Base-by-base conservation (phyloP, 2,113 vertebrate genomes). In the Meriones unguiculatus region DNA sequence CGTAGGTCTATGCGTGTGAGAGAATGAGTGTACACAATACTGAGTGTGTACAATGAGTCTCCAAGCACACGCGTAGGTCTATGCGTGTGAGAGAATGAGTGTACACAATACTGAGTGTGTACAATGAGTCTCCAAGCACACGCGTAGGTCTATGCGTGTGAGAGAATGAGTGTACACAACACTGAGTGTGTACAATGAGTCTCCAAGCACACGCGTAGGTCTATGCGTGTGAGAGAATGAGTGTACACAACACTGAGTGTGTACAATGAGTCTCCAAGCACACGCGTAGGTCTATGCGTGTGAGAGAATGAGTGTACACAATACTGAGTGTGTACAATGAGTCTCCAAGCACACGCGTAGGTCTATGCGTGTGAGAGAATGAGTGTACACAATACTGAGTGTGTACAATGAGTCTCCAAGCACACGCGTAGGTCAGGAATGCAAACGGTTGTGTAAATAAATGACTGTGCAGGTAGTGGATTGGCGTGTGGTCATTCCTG, bases 91-190 rank as follows among this genome's bases (percentile, higher is more conserved):
- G 28, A 25, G 20, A 17, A 57, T 32, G 25, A 50, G 12, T 7
- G 18, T 4, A 88, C 57, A 20, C 77, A 73, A 13, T 20, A 80
- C 28, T 20, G 73, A 12, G 3, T 52, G 75, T 57, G 67, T 54
- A 17, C 15, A 0, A 41, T 28, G 59, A 20, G 38, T 50, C 38
- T 46, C 62, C 25, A 32, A 67, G 84, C 41, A n/a, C n/a, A n/a
- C n/a, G n/a, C n/a, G n/a, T n/a, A n/a, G n/a, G n/a, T n/a, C 0
- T 52, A 1, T 70, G 1, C 1, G 8, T 1, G 32, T 46, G 32
- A 13, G 28, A 25, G 20, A 17, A 57, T 32, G 25, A 50, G 12
- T 7, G 18, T 4, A 88, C 57, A 20, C 77, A 73, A 13, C 15
- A 80, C 28, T 20, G 73, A 12, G 3, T 52, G 75, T 57, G 67